Conservation (phyloP, 1,140 invertebrate species). For the Bicyclus anynana region DNA sequence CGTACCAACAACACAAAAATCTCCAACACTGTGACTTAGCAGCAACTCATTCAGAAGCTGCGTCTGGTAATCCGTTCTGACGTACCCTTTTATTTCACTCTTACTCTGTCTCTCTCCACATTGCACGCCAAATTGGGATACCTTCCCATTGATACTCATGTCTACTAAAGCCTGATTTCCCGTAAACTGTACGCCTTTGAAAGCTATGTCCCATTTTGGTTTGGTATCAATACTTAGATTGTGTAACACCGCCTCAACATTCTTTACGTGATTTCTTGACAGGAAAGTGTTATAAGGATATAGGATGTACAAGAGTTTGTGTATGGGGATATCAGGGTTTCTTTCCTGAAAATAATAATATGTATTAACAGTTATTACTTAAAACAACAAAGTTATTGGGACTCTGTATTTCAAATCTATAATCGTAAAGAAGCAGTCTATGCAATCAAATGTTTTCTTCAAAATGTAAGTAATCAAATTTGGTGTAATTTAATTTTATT, state of each 20-base stretch:
- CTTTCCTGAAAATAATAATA: conserved; percentile 85
- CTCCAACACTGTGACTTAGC: conserved; percentile 85
- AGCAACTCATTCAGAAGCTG: conserved; percentile 87
- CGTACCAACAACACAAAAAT: conserved; percentile 90
- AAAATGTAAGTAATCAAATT: too few relatives aligned
- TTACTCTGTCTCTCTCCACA: conserved; percentile 41
- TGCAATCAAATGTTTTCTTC: too few relatives aligned
- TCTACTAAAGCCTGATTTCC: conserved; percentile 49
- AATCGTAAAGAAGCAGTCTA: too few relatives aligned
- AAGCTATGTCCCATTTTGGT: conserved; percentile 42
- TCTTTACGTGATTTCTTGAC: conserved; percentile 83
- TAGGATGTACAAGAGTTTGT: conserved; percentile 84
- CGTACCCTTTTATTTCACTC: conserved; percentile 59
- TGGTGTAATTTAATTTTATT: too few relatives aligned
- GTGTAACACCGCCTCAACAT: conserved; percentile 82
- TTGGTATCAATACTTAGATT: conserved; percentile 78
- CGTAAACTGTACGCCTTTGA: conserved; percentile 44
- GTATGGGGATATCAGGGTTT: conserved; percentile 81
- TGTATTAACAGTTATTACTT: too few relatives aligned
- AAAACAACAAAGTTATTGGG: too few relatives aligned
- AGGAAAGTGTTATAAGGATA: conserved; percentile 92
- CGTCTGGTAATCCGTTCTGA: conserved; percentile 90
- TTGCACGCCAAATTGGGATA: conserved; percentile 63
- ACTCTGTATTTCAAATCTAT: too few relatives aligned
- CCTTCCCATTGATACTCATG: conserved; percentile 52